Base-by-base conservation (phyloP, 2,888 invertebrate genomes). In the Pimpla rufipes region DNA sequence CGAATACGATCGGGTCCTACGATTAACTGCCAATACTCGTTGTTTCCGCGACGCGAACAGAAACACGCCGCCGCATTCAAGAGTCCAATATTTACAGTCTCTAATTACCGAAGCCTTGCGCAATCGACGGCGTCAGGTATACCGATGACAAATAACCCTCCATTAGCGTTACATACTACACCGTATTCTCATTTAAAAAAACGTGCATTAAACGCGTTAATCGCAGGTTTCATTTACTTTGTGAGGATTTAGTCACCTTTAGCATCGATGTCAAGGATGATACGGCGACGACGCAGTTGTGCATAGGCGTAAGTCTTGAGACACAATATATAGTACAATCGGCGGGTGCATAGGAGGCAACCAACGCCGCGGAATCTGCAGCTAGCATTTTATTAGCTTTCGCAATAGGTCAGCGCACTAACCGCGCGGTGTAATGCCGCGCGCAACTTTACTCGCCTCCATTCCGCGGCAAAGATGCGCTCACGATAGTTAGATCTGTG, bases 201-300 rank as follows among this genome's bases (percentile, higher is more conserved):
- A 18, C 62, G 40, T 18, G 62, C 62, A 37, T 64, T 6, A 16
- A 16, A n/a, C n/a, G 35, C 40, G 23, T 42, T 79, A 11, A 42
- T 79, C 55, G 45, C 29, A 18, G 55, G 55, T 76, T 75, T 78
- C 64, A 50, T 80, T 79, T 76, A 78, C 79, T 80, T 76, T 77
- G 78, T 35, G 47, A 57, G n/a, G 59, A 73, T 75, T 88, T 88
- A 89, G 86, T 88, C 87, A 89, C 90, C 87, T 90, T 89, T 89
- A 85, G 29, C 87, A 91, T 90, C 87, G 90, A 90, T 90, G 91
- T 90, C 91, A 91, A 91, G 91, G 91, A 90, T 84, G 81, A 76
- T 85, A 83, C 86, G 55, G 52, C 68, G 59, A 83, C 86, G 55
- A 59, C 68, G 59, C 67, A 23, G 66, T 42, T 45, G 66, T 42